Base-by-base conservation (phyloP, 2,888 invertebrate species). In the Xestobium rufovillosum region DNA sequence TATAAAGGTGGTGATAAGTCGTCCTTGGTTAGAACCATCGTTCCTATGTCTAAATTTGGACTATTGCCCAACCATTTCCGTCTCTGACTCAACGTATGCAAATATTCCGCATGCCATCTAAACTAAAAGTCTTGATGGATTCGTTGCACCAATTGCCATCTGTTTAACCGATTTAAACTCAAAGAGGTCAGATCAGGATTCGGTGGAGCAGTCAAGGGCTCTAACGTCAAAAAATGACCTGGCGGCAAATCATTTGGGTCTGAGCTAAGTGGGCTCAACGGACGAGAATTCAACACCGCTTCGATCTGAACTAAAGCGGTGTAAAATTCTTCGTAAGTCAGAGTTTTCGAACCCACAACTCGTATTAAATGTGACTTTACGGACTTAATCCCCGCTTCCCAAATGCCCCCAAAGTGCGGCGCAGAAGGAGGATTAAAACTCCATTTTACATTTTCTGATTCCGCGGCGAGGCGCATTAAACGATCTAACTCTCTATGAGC, bases 331-430 rank as follows among this genome's bases (percentile, higher is more conserved):
- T 61, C 56, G 26, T 38, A 52, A 4, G 49, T 59, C 3, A 56
- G 26, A 8, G 39, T 39, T 3, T 34, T 15, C 10, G 44, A 40
- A 1, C 53, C 48, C 4, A 53, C 33, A 3, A 53, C 36, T 9
- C 50, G 39, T n/a, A 31, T 31, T 14, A 58, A 28, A 34, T 55
- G 56, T 26, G 29, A 36, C 42, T 61, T 60, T 0, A 49, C 38
- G 1, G 47, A 47, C 33, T 53, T 55, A 1, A 59, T 44, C 6
- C 48, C 51, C 4, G 50, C 44, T 29, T 61, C 57, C 52, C 52
- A 55, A 3, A 57, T 27, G 4, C 59, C 60, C 1, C 57, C 58
- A 26, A 55, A 52, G 35, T 57, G 49, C 2, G 56, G 56, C 9
- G 49, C 39, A 17, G 34, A 15, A 4, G 59, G 49, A 3, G 58